Evolutionary conservation across 2,113 vertebrate genomes (phyloP).

Genomic region (Lamprotornis superbus): DNA sequence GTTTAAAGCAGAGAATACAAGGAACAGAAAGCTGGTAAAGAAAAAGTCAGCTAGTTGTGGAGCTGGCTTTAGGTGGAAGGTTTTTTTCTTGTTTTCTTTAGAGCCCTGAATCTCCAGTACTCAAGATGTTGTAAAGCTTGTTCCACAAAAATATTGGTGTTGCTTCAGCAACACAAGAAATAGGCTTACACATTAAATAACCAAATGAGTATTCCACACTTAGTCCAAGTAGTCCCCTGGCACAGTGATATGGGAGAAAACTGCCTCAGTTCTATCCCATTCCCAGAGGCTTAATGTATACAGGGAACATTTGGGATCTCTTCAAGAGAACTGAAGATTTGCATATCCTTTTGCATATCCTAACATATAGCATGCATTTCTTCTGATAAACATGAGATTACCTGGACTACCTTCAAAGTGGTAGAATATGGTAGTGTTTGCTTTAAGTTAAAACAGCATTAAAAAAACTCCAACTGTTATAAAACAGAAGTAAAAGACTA

Average conservation of each 20-base stretch:
- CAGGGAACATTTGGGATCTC: neutral
- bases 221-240: neutral
- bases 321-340: neutral
- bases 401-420: neutral
- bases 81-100: neutral
- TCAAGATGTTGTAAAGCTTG: neutral
- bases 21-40: neutral
- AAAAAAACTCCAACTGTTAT: neutral
- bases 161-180: neutral
- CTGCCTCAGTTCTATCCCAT: neutral
- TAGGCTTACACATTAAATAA: neutral
- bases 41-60: neutral
- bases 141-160: neutral
- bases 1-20: neutral
- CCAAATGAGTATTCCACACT: neutral
- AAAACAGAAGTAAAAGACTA: neutral
- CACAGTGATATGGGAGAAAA: neutral
- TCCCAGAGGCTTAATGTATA: neutral
- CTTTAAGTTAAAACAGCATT: neutral
- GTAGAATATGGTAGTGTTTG: neutral
- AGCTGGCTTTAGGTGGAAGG: neutral
- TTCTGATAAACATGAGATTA: conserved; percentile 8
- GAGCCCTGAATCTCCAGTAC: neutral
- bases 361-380: neutral
- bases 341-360: neutral